Percentiles rank a stretch among this genome's conserved stretches.
phyloP scores from a whole-genome alignment of 2,888 invertebrate genomes.

The Acanthosepion esculentum region DNA sequence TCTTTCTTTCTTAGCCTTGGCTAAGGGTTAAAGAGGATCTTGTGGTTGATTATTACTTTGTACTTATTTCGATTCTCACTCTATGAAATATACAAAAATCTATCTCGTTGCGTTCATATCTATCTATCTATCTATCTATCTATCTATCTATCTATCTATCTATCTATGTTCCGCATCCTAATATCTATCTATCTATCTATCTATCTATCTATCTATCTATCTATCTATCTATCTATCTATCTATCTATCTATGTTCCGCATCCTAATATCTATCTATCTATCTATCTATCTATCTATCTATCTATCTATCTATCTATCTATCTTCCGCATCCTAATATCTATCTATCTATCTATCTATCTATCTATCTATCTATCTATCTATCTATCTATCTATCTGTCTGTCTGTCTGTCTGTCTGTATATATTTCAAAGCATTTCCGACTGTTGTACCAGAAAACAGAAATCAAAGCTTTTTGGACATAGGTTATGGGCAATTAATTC shows the following conservation, averaged over 20 bases:
- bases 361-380: not conserved
- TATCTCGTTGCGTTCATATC: too few species aligned
- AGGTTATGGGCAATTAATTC: not conserved
- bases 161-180: not conserved
- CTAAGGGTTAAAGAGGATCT: too few species aligned
- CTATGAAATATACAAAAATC: not conserved
- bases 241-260: too few species aligned
- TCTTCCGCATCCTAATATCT: not conserved
- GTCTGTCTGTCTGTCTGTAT: too few species aligned
- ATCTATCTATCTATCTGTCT: not conserved
- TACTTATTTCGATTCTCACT: too few species aligned
- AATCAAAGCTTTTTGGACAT: not conserved
- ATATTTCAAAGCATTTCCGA: not conserved
- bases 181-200: too few species aligned
- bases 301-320: not conserved
- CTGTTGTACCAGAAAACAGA: not conserved
- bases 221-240: not conserved
- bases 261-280: not conserved
- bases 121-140: slow-evolving; percentile 18
- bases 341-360: not conserved
- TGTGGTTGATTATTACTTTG: too few species aligned
- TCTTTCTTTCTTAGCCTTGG: not conserved
- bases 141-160: not conserved
- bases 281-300: slow-evolving; percentile 1
- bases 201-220: too few species aligned